Base-by-base conservation (phyloP, 2,888 invertebrate genomes). In the Patella pellucida region DNA sequence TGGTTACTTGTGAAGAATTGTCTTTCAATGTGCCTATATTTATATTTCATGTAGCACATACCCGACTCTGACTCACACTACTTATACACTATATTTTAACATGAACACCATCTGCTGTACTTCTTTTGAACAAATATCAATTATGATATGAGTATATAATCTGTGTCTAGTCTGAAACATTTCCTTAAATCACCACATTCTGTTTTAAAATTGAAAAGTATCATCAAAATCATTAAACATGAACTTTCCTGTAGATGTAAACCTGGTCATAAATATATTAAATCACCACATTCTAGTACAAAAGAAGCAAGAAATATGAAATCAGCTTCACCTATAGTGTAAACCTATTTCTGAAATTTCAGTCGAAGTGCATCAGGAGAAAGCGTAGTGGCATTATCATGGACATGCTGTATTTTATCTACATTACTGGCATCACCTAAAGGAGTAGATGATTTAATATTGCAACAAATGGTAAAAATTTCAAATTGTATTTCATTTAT, bases 331-430 rank as follows among this genome's bases (percentile, higher is more conserved):
- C n/a, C 27, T 52, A 9, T 72, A 15, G 19, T 69, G 51, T 52
- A 14, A 67, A 23, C n/a, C 19, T 67, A 15, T n/a, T 27, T 56
- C 14, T 71, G 16, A 69, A 56, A 74, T 80, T 82, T 54, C 82
- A 89, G 88, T 75, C 84, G 83, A n/a, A 82, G 83, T 67, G 81
- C 83, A 15, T 84, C 87, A 41, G 87, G 86, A 5, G 85, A 83
- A 69, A 82, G 87, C 2, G 75, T 89, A 68, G 85, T 82, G 72
- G 88, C 84, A 11, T 75, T 89, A 16, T 79, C 86, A 12, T 89
- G 88, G 89, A 85, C 84, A 1, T 86, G 88, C 77, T 78, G 85
- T 19, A 78, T 84, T 2, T 72, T 87, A 51, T 78, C 75, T n/a
- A 80, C 81, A 50, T 76, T 70, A 16, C 69, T 85, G 76, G 71